Percentiles rank a stretch among this genome's conserved stretches.
Evolutionary conservation across 1,140 invertebrate genomes (phyloP).

Genomic region (Andricus grossulariae): DNA sequence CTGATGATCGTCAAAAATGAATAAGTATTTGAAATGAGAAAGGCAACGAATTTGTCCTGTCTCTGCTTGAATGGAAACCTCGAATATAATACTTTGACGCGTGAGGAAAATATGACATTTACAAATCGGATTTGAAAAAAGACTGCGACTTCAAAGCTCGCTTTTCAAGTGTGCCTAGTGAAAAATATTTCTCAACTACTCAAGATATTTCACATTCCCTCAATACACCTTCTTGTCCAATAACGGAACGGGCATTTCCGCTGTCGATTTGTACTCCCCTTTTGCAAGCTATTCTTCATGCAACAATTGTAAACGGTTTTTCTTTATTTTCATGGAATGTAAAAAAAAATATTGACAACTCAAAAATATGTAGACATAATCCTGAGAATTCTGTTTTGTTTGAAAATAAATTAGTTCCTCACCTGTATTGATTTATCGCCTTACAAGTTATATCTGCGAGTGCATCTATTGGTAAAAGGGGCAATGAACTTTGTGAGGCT

Average conservation of each 20-base stretch:
- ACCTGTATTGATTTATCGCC: no score
- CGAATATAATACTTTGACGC: background rate
- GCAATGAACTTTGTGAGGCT: no score
- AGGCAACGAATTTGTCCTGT: background rate
- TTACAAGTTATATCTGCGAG: no score
- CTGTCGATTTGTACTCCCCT: slow-evolving; percentile 10
- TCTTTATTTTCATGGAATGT: background rate
- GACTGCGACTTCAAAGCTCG: background rate
- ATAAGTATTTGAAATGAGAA: background rate
- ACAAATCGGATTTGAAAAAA: slow-evolving; percentile 1
- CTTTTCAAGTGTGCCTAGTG: background rate
- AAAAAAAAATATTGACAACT: no score
- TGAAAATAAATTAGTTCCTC: no score
- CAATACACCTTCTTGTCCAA: slow-evolving; percentile 25
- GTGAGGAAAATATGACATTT: background rate
- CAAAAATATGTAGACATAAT: no score
- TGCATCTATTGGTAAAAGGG: no score
- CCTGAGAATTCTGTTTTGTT: no score
- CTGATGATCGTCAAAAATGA: no score
- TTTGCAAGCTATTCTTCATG: background rate
- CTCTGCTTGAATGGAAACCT: background rate
- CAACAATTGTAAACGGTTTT: background rate
- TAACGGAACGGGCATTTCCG: slow-evolving; percentile 11
- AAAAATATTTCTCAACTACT: slow-evolving; percentile 20
- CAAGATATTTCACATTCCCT: slow-evolving; percentile 9